phyloP scores from a whole-genome alignment of 2,113 vertebrate species.

The Equus przewalskii region DNA sequence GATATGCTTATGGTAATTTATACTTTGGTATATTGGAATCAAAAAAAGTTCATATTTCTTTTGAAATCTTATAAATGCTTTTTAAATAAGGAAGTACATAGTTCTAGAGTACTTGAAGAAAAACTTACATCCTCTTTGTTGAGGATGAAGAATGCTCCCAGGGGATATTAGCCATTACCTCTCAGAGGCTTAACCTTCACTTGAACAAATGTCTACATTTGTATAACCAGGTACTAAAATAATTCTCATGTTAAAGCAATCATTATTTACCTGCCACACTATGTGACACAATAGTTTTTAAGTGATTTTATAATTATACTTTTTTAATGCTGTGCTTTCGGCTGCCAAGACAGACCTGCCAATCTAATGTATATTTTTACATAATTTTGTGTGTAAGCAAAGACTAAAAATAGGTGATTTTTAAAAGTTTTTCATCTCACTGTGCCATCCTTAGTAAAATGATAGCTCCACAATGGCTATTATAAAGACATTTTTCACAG shows the following conservation, averaged over 20 bases:
- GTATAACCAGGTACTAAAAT: constrained; percentile 61
- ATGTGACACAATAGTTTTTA: constrained; percentile 65
- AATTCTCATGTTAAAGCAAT: constrained; percentile 63
- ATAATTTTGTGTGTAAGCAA: constrained; percentile 58
- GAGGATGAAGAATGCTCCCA: not conserved
- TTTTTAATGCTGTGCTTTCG: constrained; percentile 38
- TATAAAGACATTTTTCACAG: constrained; percentile 21
- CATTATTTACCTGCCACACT: constrained; percentile 66
- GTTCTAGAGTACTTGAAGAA: constrained; percentile 1
- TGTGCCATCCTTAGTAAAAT: constrained; percentile 57
- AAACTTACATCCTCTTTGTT: not conserved
- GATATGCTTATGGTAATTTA: not conserved
- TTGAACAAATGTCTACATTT: constrained; percentile 64
- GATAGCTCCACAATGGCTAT: not conserved
- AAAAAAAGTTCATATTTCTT: not conserved
- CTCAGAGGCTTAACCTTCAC: constrained; percentile 25
- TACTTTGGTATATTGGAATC: not conserved
- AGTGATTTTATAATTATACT: constrained; percentile 75
- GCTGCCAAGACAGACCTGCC: constrained; percentile 57
- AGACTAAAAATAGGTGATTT: constrained; percentile 59
- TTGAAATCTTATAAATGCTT: not conserved
- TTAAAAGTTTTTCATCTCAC: constrained; percentile 34
- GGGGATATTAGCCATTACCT: not conserved
- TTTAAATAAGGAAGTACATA: constrained; percentile 22
- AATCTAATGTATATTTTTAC: constrained; percentile 44